Evolutionary conservation across 1,140 invertebrate genomes (phyloP).

Genomic region (Polypedilum pembai): DNA sequence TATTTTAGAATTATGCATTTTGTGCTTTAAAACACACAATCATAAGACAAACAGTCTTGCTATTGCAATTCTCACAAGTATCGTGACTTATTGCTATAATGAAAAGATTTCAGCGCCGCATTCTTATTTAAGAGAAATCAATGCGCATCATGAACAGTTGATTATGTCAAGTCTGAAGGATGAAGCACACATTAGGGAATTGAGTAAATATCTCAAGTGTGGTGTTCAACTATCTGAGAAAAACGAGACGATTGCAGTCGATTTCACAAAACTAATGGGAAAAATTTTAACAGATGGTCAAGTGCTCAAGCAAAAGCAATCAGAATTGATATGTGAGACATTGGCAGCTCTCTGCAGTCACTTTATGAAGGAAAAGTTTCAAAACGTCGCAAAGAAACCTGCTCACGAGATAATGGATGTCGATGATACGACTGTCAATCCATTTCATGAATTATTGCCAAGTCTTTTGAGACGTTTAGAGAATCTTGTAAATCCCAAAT

Average conservation of each 20-base stretch:
- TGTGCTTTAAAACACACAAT: constrained; percentile 54
- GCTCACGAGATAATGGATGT: constrained; percentile 30
- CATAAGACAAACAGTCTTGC: constrained; percentile 58
- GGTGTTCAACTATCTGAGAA: constrained; percentile 39
- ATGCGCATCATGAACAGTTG: constrained; percentile 42
- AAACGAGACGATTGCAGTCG: constrained; percentile 36
- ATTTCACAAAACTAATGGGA: constrained; percentile 39
- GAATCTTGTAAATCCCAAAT: constrained; percentile 35
- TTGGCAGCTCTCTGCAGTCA: constrained; percentile 41
- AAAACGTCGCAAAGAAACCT: constrained; percentile 30
- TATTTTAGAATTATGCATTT: constrained; percentile 48
- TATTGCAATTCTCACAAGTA: constrained; percentile 56
- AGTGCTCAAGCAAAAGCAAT: constrained; percentile 33
- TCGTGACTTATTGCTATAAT: constrained; percentile 57
- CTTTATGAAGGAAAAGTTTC: constrained; percentile 37
- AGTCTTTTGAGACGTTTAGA: constrained; percentile 40
- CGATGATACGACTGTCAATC: constrained; percentile 33
- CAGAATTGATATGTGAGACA: constrained; percentile 39
- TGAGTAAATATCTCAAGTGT: constrained; percentile 37
- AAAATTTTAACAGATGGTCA: constrained; percentile 38
- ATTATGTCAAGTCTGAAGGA: constrained; percentile 38
- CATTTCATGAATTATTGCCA: constrained; percentile 37
- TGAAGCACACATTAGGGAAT: constrained; percentile 35
- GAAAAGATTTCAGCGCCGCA: constrained; percentile 35
- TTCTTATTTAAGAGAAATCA: constrained; percentile 38